Conservation (phyloP, 1,140 invertebrate genomes). For the Drosophila burlai region DNA sequence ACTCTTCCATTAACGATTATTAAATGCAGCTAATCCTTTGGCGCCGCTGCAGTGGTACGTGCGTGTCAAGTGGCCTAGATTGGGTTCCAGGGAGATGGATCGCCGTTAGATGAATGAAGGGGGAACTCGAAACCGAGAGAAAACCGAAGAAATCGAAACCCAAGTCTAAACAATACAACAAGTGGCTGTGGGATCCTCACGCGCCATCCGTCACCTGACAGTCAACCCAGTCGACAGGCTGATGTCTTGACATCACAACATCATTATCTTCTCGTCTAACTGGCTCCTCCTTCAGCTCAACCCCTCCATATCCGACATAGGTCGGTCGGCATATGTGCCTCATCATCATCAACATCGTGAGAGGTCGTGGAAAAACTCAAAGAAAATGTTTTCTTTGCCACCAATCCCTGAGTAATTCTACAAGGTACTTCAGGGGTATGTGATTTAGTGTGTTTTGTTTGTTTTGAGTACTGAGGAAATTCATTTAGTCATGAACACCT, state of each 20-base stretch:
- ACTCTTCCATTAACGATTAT: slow-evolving; percentile 46
- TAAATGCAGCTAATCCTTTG: slow-evolving; percentile 74
- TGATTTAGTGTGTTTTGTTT: neutral
- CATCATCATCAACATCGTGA: slow-evolving; percentile 55
- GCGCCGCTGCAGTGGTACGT: slow-evolving; percentile 34
- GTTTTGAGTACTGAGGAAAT: neutral
- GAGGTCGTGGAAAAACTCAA: slow-evolving; percentile 27
- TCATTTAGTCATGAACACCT: too few species aligned
- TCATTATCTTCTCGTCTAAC: slow-evolving; percentile 73
- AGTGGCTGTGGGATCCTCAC: slow-evolving; percentile 71
- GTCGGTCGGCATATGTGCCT: slow-evolving; percentile 40
- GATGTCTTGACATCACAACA: slow-evolving; percentile 80
- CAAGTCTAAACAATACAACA: slow-evolving; percentile 39
- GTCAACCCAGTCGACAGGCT: slow-evolving; percentile 53
- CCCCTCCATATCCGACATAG: neutral
- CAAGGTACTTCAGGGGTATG: neutral
- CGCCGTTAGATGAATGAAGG: slow-evolving; percentile 59
- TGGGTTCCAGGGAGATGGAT: slow-evolving; percentile 20
- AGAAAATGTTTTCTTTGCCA: slow-evolving; percentile 40
- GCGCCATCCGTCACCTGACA: slow-evolving; percentile 70
- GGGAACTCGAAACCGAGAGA: slow-evolving; percentile 22
- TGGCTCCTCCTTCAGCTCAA: slow-evolving; percentile 8
- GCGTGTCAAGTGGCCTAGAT: slow-evolving; percentile 55
- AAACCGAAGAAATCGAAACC: slow-evolving; percentile 17
- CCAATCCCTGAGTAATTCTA: slow-evolving; percentile 43